Conservation (phyloP, 2,888 invertebrate species). For the Eudemis profundana region DNA sequence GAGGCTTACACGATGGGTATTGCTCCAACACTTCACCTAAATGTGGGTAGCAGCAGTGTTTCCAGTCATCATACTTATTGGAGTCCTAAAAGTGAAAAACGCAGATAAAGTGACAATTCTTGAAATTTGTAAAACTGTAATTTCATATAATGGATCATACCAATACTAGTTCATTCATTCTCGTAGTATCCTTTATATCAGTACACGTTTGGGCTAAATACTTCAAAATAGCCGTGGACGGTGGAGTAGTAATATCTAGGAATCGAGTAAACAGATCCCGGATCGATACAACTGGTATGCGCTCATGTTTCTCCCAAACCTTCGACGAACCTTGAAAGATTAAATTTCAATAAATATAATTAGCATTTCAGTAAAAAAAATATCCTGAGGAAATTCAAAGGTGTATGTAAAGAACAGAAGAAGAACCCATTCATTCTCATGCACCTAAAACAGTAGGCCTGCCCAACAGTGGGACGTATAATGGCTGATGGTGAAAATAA, state of each 20-base stretch:
- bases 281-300: conserved; percentile 90
- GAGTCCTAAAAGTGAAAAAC: conserved; percentile 87
- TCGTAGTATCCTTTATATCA: conserved; percentile 88
- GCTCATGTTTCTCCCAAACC: conserved; percentile 93
- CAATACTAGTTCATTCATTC: conserved; percentile 89
- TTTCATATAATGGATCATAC: conserved; percentile 74
- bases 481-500: too few species aligned
- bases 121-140: background rate
- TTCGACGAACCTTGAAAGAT: conserved; percentile 89
- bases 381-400: too few species aligned
- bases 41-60: conserved; percentile 93
- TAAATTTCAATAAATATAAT: conserved; percentile 24
- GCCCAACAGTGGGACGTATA: too few species aligned
- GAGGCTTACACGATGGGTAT: conserved; percentile 94
- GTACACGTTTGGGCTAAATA: conserved; percentile 92
- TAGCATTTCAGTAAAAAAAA: too few species aligned
- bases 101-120: background rate
- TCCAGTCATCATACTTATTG: conserved; percentile 96
- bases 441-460: too few species aligned
- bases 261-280: conserved; percentile 91
- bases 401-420: too few species aligned
- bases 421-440: too few species aligned
- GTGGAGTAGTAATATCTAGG: conserved; percentile 96
- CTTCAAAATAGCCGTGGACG: conserved; percentile 92
- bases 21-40: conserved; percentile 94